These are phyloP conservation scores for Temnopleurus reevesii DNA, from an alignment of 53 echinoderm and acorn worm species.

Conservation along the genomic window DNA sequence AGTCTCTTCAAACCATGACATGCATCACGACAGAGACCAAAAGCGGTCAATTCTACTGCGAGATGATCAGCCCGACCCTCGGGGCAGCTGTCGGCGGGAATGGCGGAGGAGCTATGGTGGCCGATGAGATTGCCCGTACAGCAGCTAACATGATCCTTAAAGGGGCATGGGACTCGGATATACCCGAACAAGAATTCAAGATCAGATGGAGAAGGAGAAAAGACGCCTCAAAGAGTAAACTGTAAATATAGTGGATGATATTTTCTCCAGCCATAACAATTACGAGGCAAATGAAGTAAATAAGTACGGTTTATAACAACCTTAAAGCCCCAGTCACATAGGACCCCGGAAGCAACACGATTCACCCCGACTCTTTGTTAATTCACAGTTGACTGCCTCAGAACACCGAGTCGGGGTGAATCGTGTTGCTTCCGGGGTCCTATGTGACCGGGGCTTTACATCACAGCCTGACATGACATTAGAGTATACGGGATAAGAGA, in stretches of 20 bases:
- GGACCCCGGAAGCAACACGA: no score
- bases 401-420: no score
- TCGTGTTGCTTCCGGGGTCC: no score
- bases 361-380: no score
- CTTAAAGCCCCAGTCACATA: no score
- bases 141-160: conserved; percentile 37
- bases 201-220: conserved; percentile 5
- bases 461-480: no score
- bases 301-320: no score
- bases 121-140: conserved; percentile 60
- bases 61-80: conserved; percentile 74
- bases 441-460: no score
- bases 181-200: conserved; percentile 18
- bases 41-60: conserved; percentile 76
- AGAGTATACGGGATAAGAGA: no score
- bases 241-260: background rate
- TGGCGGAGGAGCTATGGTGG: conserved; percentile 77
- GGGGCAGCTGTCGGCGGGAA: conserved; percentile 79
- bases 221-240: background rate
- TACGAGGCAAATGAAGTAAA: no score
- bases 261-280: no score
- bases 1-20: background rate
- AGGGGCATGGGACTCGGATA: conserved; percentile 15
- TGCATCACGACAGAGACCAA: conserved; percentile 67
- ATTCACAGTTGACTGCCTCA: no score